Evolutionary conservation across 2,888 invertebrate genomes (phyloP).

Genomic region (Drosophila incognita): DNA sequence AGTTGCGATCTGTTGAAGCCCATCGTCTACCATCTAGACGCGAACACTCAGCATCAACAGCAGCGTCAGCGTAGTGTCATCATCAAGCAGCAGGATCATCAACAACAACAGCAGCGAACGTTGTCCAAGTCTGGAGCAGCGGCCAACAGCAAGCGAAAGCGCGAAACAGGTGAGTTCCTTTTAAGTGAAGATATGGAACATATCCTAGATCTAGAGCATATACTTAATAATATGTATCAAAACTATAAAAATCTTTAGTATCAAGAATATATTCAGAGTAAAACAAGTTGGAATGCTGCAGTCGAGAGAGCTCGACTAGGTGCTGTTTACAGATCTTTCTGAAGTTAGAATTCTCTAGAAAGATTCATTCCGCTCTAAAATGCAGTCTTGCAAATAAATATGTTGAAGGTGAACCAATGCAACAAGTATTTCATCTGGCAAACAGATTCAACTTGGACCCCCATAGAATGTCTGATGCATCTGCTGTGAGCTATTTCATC

Average conservation of each 20-base stretch:
- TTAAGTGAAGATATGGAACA: neutral
- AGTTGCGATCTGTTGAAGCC: constrained; percentile 43
- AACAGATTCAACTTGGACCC: neutral
- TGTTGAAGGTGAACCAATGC: neutral
- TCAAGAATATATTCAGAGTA: neutral
- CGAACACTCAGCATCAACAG: constrained; percentile 42
- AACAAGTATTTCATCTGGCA: constrained; percentile 10
- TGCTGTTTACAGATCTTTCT: neutral
- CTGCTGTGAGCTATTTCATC: constrained; percentile 36
- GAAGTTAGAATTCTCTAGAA: neutral
- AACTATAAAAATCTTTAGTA: neutral
- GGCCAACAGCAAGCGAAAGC: constrained; percentile 71
- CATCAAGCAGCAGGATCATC: constrained; percentile 54
- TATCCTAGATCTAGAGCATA: neutral
- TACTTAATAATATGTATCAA: neutral
- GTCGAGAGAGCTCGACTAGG: neutral
- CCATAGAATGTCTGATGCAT: constrained; percentile 29
- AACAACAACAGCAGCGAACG: constrained; percentile 39
- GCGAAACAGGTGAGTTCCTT: constrained; percentile 69
- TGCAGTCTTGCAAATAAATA: neutral
- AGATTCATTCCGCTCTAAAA: neutral
- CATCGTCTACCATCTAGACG: constrained; percentile 62
- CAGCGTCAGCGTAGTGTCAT: constrained; percentile 53
- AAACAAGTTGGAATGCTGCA: neutral
- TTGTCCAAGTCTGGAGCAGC: constrained; percentile 51